Evolutionary conservation across 64 coral and sea anemone genomes (phyloP).

Genomic region (Stylophora pistillata): DNA sequence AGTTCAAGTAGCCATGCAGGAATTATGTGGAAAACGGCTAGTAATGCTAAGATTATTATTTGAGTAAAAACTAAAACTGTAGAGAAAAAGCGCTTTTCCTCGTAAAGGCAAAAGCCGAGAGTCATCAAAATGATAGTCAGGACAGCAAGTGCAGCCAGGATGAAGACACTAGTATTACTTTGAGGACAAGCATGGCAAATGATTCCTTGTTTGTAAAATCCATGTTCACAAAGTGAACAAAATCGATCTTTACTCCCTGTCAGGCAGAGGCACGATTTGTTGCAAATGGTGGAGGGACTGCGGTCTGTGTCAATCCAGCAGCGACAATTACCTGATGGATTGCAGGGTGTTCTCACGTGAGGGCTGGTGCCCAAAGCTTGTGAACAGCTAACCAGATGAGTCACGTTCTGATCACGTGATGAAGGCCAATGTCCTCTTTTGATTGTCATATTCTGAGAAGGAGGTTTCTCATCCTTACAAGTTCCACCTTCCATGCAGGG

Average conservation of each 20-base stretch:
- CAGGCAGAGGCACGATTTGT: slow-evolving; percentile 12
- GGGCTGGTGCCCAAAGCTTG: background rate
- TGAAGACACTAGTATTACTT: slow-evolving; percentile 31
- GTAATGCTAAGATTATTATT: slow-evolving; percentile 32
- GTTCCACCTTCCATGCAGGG: slow-evolving; percentile 36
- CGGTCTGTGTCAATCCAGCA: background rate
- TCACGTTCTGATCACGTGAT: slow-evolving; percentile 37
- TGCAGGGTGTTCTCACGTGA: background rate
- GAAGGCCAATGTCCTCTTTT: slow-evolving; percentile 58
- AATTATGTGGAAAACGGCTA: slow-evolving; percentile 52
- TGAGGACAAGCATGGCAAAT: slow-evolving; percentile 27
- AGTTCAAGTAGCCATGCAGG: slow-evolving; percentile 81
- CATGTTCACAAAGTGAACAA: slow-evolving; percentile 56
- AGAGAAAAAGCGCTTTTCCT: slow-evolving; percentile 38
- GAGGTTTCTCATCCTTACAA: slow-evolving; percentile 36
- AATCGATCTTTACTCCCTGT: slow-evolving; percentile 39
- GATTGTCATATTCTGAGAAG: slow-evolving; percentile 44
- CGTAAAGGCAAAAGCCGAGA: slow-evolving; percentile 34
- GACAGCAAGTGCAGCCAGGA: slow-evolving; percentile 9
- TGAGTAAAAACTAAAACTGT: slow-evolving; percentile 30
- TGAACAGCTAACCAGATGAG: slow-evolving; percentile 56
- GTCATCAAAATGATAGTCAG: slow-evolving; percentile 9
- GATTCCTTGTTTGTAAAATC: slow-evolving; percentile 49
- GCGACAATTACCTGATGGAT: slow-evolving; percentile 39
- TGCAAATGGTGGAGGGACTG: slow-evolving; percentile 32